A percentile compares a stretch with the other conserved stretches of the same genome.
phyloP scores from a whole-genome alignment of 2,888 invertebrate species.

The Crocallis elinguaria region DNA sequence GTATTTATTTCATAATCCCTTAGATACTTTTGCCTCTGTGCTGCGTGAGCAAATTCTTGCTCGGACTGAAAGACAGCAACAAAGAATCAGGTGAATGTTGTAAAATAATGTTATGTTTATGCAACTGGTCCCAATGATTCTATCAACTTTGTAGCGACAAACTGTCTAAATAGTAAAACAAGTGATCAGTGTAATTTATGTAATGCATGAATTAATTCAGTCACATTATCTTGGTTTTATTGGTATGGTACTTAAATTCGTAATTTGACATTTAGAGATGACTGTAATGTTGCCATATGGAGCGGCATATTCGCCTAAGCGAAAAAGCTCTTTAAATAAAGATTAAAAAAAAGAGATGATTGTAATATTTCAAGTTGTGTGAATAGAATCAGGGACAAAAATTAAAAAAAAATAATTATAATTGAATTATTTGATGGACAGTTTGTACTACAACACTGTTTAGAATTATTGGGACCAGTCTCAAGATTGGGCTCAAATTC shows the following conservation, averaged over 20 bases:
- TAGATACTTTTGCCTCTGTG: conserved; percentile 91
- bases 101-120: background rate
- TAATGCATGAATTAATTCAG: no score
- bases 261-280: no score
- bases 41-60: conserved; percentile 93
- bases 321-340: no score
- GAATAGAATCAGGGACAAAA: no score
- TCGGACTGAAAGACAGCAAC: conserved; percentile 92
- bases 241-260: no score
- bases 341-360: no score
- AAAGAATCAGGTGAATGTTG: conserved; percentile 84
- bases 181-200: no score
- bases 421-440: background rate
- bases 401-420: background rate
- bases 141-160: background rate
- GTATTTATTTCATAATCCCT: conserved; percentile 52
- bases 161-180: background rate
- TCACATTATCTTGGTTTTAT: no score
- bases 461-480: background rate
- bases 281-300: no score
- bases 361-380: no score
- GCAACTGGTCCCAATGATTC: background rate
- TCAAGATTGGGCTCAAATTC: no score
- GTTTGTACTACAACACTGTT: background rate
- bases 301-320: no score